Evolutionary conservation across 2,797 vertebrate species (phyloP).

Genomic region (Forpus xanthops): DNA sequence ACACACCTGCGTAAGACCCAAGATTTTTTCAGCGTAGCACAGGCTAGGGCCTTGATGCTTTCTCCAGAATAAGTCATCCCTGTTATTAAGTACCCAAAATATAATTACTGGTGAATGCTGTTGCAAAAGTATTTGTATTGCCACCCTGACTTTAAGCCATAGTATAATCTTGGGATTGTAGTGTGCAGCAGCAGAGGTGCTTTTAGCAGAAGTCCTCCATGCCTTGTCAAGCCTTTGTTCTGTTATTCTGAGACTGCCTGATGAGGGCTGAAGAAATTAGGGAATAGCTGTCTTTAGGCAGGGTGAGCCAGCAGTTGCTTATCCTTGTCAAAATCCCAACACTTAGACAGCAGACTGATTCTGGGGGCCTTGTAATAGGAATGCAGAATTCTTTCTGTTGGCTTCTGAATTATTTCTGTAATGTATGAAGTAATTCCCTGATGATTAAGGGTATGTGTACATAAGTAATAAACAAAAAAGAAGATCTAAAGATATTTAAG

Average conservation of each 20-base stretch:
- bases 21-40: not conserved
- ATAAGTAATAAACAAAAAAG: not conserved
- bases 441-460: not conserved
- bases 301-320: not conserved
- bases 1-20: not conserved
- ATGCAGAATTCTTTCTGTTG: not conserved
- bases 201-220: not conserved
- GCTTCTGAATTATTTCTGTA: not conserved
- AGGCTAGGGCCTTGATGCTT: not conserved
- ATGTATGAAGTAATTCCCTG: not conserved
- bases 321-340: not conserved
- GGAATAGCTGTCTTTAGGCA: not conserved
- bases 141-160: not conserved
- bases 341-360: not conserved
- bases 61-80: not conserved
- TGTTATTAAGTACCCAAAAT: not conserved
- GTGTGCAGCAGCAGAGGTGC: not conserved
- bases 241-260: not conserved
- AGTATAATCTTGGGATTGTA: not conserved
- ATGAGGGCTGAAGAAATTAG: not conserved
- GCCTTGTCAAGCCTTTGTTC: not conserved
- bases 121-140: not conserved
- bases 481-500: not conserved
- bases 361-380: not conserved
- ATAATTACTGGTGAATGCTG: not conserved